Evolutionary conservation across 2,888 invertebrate species (phyloP).

Genomic region (Hyppa rectilinea): DNA sequence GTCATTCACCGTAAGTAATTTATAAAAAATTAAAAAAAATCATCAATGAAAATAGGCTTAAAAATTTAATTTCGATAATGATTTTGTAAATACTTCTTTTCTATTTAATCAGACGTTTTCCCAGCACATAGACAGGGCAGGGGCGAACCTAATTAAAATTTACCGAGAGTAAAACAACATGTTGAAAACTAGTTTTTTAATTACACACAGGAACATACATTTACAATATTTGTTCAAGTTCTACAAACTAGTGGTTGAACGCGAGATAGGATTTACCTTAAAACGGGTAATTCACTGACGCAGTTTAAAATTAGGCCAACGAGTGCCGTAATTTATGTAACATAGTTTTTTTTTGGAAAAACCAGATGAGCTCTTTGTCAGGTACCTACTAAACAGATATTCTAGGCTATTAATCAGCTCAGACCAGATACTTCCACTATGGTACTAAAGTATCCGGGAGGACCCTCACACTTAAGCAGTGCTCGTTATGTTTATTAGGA

Average conservation of each 20-base stretch:
- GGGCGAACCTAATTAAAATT: conserved; percentile 25
- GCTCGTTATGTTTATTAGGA: no score
- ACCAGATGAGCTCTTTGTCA: background rate
- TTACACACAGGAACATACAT: conserved; percentile 28
- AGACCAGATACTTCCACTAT: no score
- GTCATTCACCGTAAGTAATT: no score
- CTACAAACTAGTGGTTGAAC: conserved; percentile 16
- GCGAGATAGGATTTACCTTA: conserved; percentile 51
- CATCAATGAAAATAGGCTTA: no score
- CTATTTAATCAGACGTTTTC: background rate
- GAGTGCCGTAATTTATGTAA: conserved; percentile 33
- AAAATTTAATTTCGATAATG: no score
- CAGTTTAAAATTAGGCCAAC: conserved; percentile 52
- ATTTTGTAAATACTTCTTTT: background rate
- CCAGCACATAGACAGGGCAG: background rate
- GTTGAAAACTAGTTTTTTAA: conserved; percentile 41
- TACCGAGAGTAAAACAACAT: background rate
- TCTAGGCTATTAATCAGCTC: background rate
- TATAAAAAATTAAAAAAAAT: no score
- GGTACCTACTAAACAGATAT: background rate
- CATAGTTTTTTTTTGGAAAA: conserved; percentile 13
- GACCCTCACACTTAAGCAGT: no score
- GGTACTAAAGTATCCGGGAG: no score
- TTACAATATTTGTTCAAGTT: conserved; percentile 25
- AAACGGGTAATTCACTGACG: conserved; percentile 53